Base-by-base conservation (phyloP, 2,113 vertebrate species). In the Callipepla californica region DNA sequence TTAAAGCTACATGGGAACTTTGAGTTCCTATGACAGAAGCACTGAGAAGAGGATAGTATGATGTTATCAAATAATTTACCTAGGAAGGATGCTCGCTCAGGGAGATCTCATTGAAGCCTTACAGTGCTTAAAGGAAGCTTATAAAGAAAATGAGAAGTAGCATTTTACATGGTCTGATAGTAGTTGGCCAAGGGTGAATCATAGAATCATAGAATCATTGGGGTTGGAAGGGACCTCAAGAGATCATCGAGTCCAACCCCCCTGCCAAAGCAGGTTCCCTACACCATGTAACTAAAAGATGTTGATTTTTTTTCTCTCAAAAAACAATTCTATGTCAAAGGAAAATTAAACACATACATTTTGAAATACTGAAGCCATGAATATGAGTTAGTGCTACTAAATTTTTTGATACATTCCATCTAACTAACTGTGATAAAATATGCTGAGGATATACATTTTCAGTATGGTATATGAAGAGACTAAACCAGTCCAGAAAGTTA, bases 291-390 rank as follows among this genome's bases (percentile, higher is more conserved):
- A 36, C 55, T 57, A 57, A 57, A 32, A 57, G 28, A 67, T 73
- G 85, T 94, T 90, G 87, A 69, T 90, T 70, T 96, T 82, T 96
- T 97, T 84, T 36, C 2, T 4, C 85, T n/a, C 74, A 92, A 85
- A 94, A 97, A 97, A 66, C 34, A 76, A 70, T 19, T 34, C 80
- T 91, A 55, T 78, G 92, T 78, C 38, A 50, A 96, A 73, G 1
- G 76, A 88, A 97, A 97, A 97, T 84, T 38, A 85, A 97, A 73
- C 91, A 90, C 76, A 79, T 67, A 68, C 7, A 63, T 61, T 90
- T 91, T 38, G 85, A 91, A 81, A 36, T 51, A 5, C 28, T 87
- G 85, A 74, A 95, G 55, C 55, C 63, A 87, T 34, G 19, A 77
- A 69, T 62, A 55, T 63, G n/a, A 79, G 55, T 66, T 45, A 67